Evolutionary conservation across 1,140 invertebrate species (phyloP).

Genomic region (Microplitis demolitor): DNA sequence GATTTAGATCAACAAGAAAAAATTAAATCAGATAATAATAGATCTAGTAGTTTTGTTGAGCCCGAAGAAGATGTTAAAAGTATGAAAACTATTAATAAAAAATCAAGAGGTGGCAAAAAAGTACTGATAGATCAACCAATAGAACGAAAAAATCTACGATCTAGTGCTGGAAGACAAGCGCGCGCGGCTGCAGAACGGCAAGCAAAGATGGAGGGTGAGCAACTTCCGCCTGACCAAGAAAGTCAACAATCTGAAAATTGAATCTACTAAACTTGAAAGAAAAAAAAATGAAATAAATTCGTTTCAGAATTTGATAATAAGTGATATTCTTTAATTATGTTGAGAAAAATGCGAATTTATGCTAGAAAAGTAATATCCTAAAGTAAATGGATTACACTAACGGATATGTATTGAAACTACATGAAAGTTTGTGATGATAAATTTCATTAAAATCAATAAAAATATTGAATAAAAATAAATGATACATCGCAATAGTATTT

Average conservation of each 20-base stretch:
- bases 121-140: conserved; percentile 52
- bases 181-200: conserved; percentile 58
- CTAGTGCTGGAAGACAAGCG: conserved; percentile 58
- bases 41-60: conserved; percentile 31
- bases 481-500: conserved; percentile 51
- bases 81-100: conserved; percentile 39
- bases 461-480: conserved; percentile 25
- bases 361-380: no score
- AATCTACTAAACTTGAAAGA: conserved; percentile 22
- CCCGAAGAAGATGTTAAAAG: conserved; percentile 49
- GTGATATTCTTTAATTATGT: not conserved
- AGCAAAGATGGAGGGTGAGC: conserved; percentile 54
- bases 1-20: conserved; percentile 17
- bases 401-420: no score
- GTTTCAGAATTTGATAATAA: not conserved
- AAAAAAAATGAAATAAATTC: conserved; percentile 9
- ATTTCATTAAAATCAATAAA: not conserved
- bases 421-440: not conserved
- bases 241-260: conserved; percentile 47
- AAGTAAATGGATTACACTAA: no score
- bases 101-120: conserved; percentile 52
- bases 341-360: no score
- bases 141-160: conserved; percentile 59
- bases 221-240: conserved; percentile 44
- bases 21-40: conserved; percentile 24